Conservation (phyloP, 2,888 invertebrate genomes). For the Masnerella sp. region DNA sequence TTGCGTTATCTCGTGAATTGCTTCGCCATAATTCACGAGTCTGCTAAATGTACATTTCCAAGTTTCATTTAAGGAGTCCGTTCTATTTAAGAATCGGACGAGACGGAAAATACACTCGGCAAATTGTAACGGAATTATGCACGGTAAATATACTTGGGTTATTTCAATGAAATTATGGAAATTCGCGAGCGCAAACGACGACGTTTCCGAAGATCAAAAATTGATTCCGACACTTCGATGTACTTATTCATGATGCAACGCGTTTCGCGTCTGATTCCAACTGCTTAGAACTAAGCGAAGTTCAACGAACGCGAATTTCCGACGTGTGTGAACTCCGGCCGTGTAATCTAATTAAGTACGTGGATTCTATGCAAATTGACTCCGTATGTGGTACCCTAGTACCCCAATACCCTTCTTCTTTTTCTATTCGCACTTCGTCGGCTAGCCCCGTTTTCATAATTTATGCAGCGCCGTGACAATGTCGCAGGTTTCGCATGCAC, state of each 20-base stretch:
- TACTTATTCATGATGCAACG: too few relatives aligned
- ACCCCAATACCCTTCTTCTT: conserved; percentile 51
- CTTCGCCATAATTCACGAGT: conserved; percentile 33
- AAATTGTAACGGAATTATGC: conserved; percentile 35
- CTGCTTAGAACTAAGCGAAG: conserved; percentile 3
- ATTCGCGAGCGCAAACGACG: conserved; percentile 2
- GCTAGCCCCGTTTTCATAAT: conserved; percentile 44
- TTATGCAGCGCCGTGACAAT: conserved; percentile 48
- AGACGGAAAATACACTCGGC: conserved; percentile 35
- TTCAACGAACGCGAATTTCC: conserved; percentile 63
- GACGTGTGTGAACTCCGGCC: conserved; percentile 68
- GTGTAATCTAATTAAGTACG: conserved; percentile 75
- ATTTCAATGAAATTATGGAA: conserved; percentile 34
- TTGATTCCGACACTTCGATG: too few relatives aligned
- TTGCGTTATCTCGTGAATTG: conserved; percentile 53
- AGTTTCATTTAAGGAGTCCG: conserved; percentile 41
- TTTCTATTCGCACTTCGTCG: conserved; percentile 44
- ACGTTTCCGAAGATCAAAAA: conserved; percentile 11
- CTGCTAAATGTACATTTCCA: conserved; percentile 39
- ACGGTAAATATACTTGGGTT: conserved; percentile 30
- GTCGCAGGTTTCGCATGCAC: conserved; percentile 34
- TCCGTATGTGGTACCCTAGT: conserved; percentile 69
- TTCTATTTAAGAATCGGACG: conserved; percentile 24
- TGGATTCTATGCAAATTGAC: conserved; percentile 73
- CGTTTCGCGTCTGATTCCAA: not conserved